Evolutionary conservation across 1,140 invertebrate species (phyloP).

Genomic region (Caenorhabditis remanei): DNA sequence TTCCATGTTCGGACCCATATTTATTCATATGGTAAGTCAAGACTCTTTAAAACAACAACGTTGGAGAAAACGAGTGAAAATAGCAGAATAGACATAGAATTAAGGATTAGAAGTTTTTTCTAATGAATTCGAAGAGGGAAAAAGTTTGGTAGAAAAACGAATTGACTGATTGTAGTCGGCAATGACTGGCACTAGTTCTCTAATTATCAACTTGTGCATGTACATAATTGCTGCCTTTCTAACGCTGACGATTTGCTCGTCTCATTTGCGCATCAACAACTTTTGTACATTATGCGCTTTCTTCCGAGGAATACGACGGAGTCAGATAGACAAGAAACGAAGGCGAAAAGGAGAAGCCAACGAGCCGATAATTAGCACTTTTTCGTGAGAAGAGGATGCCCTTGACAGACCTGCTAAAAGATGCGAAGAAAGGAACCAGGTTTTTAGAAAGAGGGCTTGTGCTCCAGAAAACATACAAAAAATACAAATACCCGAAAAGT

Average conservation of each 20-base stretch:
- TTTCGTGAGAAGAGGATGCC: slow-evolving; percentile 16
- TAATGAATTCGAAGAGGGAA: not conserved
- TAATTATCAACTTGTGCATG: slow-evolving; percentile 54
- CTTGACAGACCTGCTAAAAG: not conserved
- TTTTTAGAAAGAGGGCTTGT: not conserved
- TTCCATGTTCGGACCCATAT: slow-evolving; percentile 50
- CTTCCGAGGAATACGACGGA: not conserved
- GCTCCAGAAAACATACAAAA: slow-evolving; percentile 20
- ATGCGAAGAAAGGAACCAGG: not conserved
- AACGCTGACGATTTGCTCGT: slow-evolving; percentile 44
- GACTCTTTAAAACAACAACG: slow-evolving; percentile 27
- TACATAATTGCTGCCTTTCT: slow-evolving; percentile 47
- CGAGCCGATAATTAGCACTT: slow-evolving; percentile 38
- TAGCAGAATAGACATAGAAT: not conserved
- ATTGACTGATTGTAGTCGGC: slow-evolving; percentile 24
- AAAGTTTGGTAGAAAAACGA: not conserved
- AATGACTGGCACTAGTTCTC: slow-evolving; percentile 17
- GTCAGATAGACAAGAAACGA: not conserved
- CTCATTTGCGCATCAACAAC: slow-evolving; percentile 56
- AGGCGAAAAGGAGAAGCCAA: not conserved
- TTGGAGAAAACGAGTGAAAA: not conserved
- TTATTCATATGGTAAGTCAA: slow-evolving; percentile 52
- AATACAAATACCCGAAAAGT: slow-evolving; percentile 48
- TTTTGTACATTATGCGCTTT: slow-evolving; percentile 30
- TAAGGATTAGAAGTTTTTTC: not conserved